phyloP scores from a whole-genome alignment of 2,113 vertebrate genomes.

The Nettapus auritus region DNA sequence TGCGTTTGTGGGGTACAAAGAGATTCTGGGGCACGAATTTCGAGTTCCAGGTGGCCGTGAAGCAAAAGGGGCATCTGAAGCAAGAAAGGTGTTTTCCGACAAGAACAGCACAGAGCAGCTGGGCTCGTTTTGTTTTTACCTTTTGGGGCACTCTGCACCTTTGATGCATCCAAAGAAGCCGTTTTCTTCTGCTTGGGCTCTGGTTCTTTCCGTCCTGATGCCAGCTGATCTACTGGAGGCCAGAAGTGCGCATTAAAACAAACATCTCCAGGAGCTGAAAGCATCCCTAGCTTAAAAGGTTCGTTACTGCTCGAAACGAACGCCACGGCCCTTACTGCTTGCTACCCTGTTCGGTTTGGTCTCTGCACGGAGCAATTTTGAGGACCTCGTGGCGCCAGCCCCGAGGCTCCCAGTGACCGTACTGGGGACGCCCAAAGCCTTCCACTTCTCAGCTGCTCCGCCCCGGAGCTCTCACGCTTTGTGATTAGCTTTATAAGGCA shows the following conservation, averaged over 20 bases:
- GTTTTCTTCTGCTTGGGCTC: constrained; percentile 53
- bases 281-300: too few species aligned
- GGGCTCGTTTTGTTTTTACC: background rate
- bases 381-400: background rate
- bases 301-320: background rate
- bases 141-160: constrained; percentile 13
- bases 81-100: background rate
- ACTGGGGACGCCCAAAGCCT: fast-evolving
- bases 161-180: background rate
- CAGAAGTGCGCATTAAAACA: background rate
- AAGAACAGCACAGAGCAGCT: fast-evolving
- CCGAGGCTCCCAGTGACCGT: background rate
- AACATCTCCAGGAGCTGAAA: too few species aligned
- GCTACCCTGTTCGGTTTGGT: fast-evolving
- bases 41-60: fast-evolving
- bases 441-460: background rate
- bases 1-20: background rate
- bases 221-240: constrained; percentile 37
- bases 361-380: background rate
- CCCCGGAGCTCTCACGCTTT: background rate
- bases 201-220: constrained; percentile 43
- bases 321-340: fast-evolving
- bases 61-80: background rate
- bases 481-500: background rate
- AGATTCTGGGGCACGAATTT: fast-evolving